Evolutionary conservation across 2,797 vertebrate species (phyloP).

Genomic region (Gadopsis marmoratus): DNA sequence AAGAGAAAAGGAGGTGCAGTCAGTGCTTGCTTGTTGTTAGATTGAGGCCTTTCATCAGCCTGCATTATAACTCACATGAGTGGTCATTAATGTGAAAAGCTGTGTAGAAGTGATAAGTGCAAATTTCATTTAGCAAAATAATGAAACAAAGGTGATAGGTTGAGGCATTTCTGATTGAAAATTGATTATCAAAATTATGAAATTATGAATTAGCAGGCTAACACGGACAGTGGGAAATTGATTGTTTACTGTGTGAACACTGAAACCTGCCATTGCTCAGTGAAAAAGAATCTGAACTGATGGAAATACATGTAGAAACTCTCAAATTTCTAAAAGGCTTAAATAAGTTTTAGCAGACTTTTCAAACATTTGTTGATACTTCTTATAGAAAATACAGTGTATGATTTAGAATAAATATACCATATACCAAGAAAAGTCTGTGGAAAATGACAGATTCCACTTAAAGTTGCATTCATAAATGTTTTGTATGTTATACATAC

Average conservation of each 20-base stretch:
- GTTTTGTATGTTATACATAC: neutral
- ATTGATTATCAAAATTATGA: neutral
- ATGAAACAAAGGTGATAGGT: neutral
- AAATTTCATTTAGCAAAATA: slow-evolving; percentile 13
- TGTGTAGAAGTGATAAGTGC: neutral
- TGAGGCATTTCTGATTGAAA: neutral
- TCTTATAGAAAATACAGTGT: neutral
- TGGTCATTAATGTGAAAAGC: slow-evolving; percentile 51
- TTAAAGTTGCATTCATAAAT: neutral
- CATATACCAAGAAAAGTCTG: neutral
- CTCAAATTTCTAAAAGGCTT: neutral
- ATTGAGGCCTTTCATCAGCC: slow-evolving; percentile 59
- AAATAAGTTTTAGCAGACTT: neutral
- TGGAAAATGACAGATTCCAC: neutral
- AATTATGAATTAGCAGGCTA: neutral
- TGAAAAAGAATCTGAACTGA: neutral
- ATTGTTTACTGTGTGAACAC: neutral
- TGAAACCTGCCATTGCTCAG: neutral
- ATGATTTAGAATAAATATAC: neutral
- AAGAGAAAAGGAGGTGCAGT: slow-evolving; percentile 48
- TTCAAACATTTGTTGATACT: neutral
- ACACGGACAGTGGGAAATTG: neutral
- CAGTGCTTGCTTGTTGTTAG: slow-evolving; percentile 45
- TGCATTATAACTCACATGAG: slow-evolving; percentile 41
- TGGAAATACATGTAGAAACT: neutral